Conservation (phyloP, 2,797 vertebrate species). For the Bufotes viridis region DNA sequence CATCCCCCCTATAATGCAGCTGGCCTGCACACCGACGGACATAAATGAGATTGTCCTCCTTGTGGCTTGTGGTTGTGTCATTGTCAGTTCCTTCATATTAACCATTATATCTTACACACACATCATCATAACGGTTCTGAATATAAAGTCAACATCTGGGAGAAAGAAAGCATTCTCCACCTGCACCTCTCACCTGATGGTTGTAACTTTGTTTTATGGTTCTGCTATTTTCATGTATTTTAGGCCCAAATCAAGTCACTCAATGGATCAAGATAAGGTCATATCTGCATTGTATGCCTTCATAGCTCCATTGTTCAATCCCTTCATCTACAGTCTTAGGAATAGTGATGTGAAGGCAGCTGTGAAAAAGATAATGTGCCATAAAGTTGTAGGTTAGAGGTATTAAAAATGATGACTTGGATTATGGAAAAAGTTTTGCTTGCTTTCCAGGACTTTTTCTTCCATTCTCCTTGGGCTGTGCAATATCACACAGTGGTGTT, state of each 20-base stretch:
- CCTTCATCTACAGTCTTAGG: conserved; percentile 6
- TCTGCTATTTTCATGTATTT: conserved; percentile 71
- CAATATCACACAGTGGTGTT: no score
- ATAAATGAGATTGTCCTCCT: conserved; percentile 68
- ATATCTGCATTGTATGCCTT: conserved; percentile 16
- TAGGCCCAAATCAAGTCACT: conserved; percentile 66
- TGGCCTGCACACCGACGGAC: conserved; percentile 68
- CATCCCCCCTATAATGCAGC: conserved; percentile 68
- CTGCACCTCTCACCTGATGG: conserved; percentile 62
- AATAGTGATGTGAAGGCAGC: not conserved
- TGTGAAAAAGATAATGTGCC: not conserved
- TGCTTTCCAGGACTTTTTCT: no score
- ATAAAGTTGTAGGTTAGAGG: no score
- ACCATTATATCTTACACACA: conserved; percentile 63
- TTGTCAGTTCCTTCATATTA: conserved; percentile 63
- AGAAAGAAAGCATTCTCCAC: conserved; percentile 66
- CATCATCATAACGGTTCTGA: conserved; percentile 65
- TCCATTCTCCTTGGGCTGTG: no score
- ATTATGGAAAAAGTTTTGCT: no score
- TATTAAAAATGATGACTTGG: not conserved
- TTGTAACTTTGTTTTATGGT: conserved; percentile 65
- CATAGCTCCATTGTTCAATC: conserved; percentile 19
- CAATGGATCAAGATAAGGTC: conserved; percentile 58
- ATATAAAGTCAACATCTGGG: conserved; percentile 61
- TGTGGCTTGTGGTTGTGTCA: conserved; percentile 66